Conservation (phyloP, 2,797 vertebrate species). For the Crax fasciolata region DNA sequence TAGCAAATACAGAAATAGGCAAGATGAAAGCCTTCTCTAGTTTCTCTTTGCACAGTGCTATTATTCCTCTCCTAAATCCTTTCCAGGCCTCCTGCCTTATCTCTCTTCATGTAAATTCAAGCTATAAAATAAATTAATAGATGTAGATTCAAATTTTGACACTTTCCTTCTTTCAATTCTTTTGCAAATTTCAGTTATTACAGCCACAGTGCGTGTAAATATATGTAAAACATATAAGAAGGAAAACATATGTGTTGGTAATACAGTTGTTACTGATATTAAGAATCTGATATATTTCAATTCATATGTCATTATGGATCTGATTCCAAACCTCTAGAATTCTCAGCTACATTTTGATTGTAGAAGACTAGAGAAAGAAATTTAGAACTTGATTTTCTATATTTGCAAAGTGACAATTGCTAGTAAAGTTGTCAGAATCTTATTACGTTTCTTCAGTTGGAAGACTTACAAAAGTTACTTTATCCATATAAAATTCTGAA, state of each 20-base stretch:
- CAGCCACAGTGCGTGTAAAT: background rate
- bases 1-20: background rate
- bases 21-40: background rate
- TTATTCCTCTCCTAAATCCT: background rate
- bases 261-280: background rate
- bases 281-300: background rate
- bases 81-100: background rate
- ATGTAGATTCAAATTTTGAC: background rate
- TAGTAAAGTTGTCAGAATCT: conserved; percentile 32
- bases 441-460: conserved; percentile 2
- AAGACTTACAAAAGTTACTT: conserved; percentile 39
- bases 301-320: background rate
- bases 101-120: background rate
- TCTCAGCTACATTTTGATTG: background rate
- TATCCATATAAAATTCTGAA: conserved; percentile 55
- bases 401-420: conserved; percentile 14
- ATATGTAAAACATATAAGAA: background rate
- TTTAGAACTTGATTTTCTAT: background rate
- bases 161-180: background rate
- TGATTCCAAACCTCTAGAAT: background rate
- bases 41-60: background rate
- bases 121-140: background rate
- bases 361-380: conserved; percentile 6
- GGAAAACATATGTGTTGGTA: background rate
- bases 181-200: background rate